These are phyloP conservation scores for Acronicta leporina DNA, from an alignment of 2,888 invertebrate species.

Conservation along the genomic window DNA sequence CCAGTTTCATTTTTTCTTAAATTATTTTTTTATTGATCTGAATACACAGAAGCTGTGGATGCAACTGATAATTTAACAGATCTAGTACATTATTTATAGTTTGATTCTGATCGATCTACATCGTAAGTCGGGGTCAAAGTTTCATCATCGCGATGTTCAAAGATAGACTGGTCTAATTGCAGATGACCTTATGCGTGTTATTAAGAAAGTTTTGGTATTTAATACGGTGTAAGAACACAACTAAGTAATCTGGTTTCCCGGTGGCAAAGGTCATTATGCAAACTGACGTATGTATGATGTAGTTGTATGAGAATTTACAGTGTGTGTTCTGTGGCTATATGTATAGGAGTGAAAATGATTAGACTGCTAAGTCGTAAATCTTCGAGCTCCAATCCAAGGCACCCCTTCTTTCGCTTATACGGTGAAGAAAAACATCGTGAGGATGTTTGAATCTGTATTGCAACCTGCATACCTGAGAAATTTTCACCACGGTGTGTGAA, in stretches of 20 bases:
- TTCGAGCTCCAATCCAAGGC: too few relatives aligned
- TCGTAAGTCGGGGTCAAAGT: conserved; percentile 72
- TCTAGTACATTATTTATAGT: conserved; percentile 80
- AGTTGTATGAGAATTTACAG: neutral
- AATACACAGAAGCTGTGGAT: conserved; percentile 62
- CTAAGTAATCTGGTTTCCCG: conserved; percentile 27
- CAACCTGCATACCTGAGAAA: too few relatives aligned
- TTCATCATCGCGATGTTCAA: conserved; percentile 77
- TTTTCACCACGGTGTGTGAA: too few relatives aligned
- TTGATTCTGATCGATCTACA: conserved; percentile 74
- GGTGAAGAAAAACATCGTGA: too few relatives aligned
- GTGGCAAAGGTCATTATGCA: conserved; percentile 21
- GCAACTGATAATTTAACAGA: conserved; percentile 75
- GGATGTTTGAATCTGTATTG: too few relatives aligned
- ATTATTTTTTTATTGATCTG: conserved; percentile 43
- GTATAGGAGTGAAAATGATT: too few relatives aligned
- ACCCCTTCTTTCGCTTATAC: too few relatives aligned
- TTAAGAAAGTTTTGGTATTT: conserved; percentile 35
- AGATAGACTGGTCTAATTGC: conserved; percentile 76
- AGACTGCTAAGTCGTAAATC: too few relatives aligned
- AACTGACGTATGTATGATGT: neutral
- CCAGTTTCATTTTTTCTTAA: conserved; percentile 75
- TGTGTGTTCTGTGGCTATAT: neutral
- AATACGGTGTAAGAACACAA: conserved; percentile 33
- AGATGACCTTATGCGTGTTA: conserved; percentile 35